Conservation (phyloP, 2,113 vertebrate species). For the Caloenas nicobarica region DNA sequence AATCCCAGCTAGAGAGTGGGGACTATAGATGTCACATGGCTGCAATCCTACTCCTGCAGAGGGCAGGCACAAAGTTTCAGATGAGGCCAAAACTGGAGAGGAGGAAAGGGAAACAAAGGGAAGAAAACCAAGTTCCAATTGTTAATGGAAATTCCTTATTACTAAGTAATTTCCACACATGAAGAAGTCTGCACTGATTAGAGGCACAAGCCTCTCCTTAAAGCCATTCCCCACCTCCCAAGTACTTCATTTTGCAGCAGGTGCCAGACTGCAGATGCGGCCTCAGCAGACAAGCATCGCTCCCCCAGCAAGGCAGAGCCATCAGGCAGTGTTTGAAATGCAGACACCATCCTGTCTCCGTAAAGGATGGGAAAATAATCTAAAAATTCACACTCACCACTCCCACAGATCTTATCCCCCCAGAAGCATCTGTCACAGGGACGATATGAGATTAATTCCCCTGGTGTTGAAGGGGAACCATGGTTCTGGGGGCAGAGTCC, state of each 20-base stretch:
- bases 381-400: background rate
- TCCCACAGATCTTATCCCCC: background rate
- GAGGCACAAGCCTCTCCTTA: background rate
- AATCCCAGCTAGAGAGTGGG: background rate
- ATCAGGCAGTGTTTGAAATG: background rate
- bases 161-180: conserved; percentile 15
- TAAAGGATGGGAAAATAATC: background rate
- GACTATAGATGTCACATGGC: background rate
- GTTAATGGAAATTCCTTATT: background rate
- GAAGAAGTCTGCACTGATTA: conserved; percentile 1
- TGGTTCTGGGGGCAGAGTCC: background rate
- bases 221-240: background rate
- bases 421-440: background rate
- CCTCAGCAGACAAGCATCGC: background rate
- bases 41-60: background rate
- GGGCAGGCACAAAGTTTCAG: background rate
- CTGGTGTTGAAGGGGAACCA: background rate
- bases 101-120: background rate
- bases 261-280: conserved; percentile 31
- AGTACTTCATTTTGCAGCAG: background rate
- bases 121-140: background rate
- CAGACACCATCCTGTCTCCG: background rate
- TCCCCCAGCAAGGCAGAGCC: background rate
- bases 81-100: background rate
- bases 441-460: background rate